Evolutionary conservation across 2,113 vertebrate species (phyloP).

Genomic region (Cyanoderma ruficeps): DNA sequence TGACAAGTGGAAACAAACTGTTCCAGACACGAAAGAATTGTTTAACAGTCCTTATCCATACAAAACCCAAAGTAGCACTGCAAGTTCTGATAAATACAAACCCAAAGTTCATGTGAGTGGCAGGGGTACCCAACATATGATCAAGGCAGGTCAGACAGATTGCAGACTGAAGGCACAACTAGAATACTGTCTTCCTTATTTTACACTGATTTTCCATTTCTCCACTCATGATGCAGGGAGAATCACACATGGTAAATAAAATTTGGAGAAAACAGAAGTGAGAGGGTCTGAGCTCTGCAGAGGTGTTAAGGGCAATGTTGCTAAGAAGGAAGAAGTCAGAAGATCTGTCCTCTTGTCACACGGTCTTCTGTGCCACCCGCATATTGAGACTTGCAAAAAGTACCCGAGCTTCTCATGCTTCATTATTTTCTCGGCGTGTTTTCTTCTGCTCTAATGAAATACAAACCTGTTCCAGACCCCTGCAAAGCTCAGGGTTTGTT

Average conservation of each 20-base stretch:
- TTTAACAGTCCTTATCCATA: not conserved
- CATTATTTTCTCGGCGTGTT: not conserved
- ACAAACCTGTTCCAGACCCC: not conserved
- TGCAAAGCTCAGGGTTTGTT: not conserved
- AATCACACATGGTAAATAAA: not conserved
- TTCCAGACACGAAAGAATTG: not conserved
- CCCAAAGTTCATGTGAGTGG: not conserved
- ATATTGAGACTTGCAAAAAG: not conserved
- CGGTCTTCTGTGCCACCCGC: not conserved
- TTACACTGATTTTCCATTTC: not conserved
- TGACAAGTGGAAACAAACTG: not conserved
- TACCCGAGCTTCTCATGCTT: not conserved
- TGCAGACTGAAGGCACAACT: not conserved
- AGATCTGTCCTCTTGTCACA: not conserved
- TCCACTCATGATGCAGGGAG: not conserved
- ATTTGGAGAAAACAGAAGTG: not conserved
- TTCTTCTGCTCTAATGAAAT: not conserved
- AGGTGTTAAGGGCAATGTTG: not conserved
- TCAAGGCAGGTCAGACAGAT: not conserved
- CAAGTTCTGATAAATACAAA: not conserved
- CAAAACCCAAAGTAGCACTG: not conserved
- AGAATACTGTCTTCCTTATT: not conserved
- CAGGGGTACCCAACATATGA: not conserved
- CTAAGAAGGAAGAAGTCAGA: not conserved
- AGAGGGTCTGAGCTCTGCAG: not conserved